Evolutionary conservation across 2,113 vertebrate species (phyloP), one percentile per base, ranked within the genome.

Genomic region (Catharus bicknelli): DNA sequence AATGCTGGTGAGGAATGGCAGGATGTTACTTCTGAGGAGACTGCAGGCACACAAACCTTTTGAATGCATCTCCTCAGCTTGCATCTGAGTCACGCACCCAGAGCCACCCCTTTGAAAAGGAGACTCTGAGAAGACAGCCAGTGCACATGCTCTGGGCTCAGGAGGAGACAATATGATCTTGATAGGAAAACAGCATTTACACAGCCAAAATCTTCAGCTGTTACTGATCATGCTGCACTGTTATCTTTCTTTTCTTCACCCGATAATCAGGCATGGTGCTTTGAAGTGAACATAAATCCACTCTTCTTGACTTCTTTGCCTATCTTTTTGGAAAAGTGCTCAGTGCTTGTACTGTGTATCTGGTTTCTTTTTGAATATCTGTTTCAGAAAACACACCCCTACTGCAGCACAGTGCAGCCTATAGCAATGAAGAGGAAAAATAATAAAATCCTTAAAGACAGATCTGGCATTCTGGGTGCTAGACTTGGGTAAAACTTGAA

Each of bases 381-480:
- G 1, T 77, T 88, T 91, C 90, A 93, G 92, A 94, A 95, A 96
- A 83, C 94, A 94, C 90, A 96, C 72, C 73, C 94, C 82, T 95
- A 91, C 93, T 95, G 94, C 91, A 95, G 93, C 93, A 93, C 73
- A 84, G 76, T 94, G 72, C 90, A 95, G 96, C 93, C 95, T 94
- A 95, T 92, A 88, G 96, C 84, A 88, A 83, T 63, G 78, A 92
- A 94, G 91, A 93, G 26, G 55, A 92, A 92, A 77, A 92, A 94
- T 83, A 95, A 90, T 83, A 80, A 85, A 87, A 88, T 85, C 68
- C 91, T 94, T 93, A 88, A 92, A 85, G 95, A 79, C 67, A 94
- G 87, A 90, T 55, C 59, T 87, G 48, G 36, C 67, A 57, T 92
- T 94, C 66, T 53, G 40, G 70, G 7, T 47, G 25, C 59, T 80